Evolutionary conservation across 2,888 invertebrate species (phyloP), one percentile per base, ranked within the genome.

Genomic region (Imbricaverruca yamaguchii): DNA sequence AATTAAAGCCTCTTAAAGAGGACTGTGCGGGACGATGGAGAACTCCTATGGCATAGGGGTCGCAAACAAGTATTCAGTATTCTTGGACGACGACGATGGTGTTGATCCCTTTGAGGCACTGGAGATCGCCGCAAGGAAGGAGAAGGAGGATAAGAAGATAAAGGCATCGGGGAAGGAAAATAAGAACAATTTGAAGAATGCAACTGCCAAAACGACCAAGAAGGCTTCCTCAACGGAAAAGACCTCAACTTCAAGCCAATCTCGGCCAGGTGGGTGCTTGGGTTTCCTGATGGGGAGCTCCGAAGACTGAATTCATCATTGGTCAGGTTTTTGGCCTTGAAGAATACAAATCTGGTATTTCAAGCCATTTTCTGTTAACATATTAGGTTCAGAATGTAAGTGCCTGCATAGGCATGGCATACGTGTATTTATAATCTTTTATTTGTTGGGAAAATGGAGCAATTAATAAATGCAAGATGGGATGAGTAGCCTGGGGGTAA

Each of bases 31-130:
- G 80, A 83, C 81, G 80, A 95, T 95, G 94, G 94, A 95, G 90
- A 93, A 92, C 90, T 91, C 92, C 87, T 95, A 95, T 91, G 94
- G 94, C 88, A 93, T 95, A 89, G 93, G 94, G 87, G 92, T 94
- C 86, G 92, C 92, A 88, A 94, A 94, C 90, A 84, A 85, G 23
- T 88, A 86, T 84, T 86, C 86, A 82, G 85, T 88, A 81, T 87
- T 88, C 84, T 85, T 86, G 67, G 86, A 87, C 83, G 87, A 88
- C 81, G 88, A 23, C 39, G 39, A 69, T 69, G 69, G 88, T 84
- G 86, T 86, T 80, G 88, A 88, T 85, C 87, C 87, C 12, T 83
- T 87, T 67, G 88, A 88, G 82, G 85, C 87, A 61, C 83, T 87
- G 74, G 82, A 63, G 83, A 83, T 81, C 53, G 39, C 23, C 53